Conservation (phyloP, 2,113 vertebrate species). For the Piaya cayana region DNA sequence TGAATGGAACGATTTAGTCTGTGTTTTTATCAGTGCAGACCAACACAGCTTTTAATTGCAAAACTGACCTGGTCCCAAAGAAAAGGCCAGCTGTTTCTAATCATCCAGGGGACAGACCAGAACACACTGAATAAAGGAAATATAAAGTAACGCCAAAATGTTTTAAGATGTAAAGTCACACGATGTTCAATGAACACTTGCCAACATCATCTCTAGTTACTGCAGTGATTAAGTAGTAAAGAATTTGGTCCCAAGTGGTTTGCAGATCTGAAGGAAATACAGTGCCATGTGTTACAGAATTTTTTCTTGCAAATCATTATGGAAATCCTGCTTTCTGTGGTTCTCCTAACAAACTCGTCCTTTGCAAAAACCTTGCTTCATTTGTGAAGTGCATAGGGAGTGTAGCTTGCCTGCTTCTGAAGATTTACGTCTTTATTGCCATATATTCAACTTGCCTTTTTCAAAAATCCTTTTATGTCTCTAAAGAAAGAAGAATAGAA, state of each 20-base stretch:
- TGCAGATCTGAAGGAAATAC: conserved; percentile 65
- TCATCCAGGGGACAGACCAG: neutral
- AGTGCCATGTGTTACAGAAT: conserved; percentile 65
- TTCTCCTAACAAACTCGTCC: conserved; percentile 57
- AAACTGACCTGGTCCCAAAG: conserved; percentile 29
- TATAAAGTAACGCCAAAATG: conserved; percentile 12
- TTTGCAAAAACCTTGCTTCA: conserved; percentile 58
- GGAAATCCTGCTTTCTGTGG: conserved; percentile 54
- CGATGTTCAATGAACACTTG: conserved; percentile 42
- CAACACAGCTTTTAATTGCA: conserved; percentile 43
- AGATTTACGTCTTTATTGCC: conserved; percentile 53
- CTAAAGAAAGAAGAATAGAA: conserved; percentile 49
- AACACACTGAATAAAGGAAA: neutral
- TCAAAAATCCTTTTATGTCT: conserved; percentile 40
- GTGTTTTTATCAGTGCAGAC: conserved; percentile 15
- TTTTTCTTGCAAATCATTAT: conserved; percentile 64
- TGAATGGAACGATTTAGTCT: neutral
- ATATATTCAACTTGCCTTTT: conserved; percentile 55
- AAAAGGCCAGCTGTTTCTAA: conserved; percentile 48
- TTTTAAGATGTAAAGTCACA: conserved; percentile 52
- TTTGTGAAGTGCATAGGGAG: conserved; percentile 61
- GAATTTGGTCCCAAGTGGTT: conserved; percentile 58
- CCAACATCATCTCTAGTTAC: conserved; percentile 73
- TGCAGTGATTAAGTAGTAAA: conserved; percentile 69
- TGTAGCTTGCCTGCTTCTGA: conserved; percentile 31